A percentile compares a stretch with the other conserved stretches of the same genome.
Conservation (phyloP, 2,797 vertebrate genomes). For the Halcyon smyrnensis region DNA sequence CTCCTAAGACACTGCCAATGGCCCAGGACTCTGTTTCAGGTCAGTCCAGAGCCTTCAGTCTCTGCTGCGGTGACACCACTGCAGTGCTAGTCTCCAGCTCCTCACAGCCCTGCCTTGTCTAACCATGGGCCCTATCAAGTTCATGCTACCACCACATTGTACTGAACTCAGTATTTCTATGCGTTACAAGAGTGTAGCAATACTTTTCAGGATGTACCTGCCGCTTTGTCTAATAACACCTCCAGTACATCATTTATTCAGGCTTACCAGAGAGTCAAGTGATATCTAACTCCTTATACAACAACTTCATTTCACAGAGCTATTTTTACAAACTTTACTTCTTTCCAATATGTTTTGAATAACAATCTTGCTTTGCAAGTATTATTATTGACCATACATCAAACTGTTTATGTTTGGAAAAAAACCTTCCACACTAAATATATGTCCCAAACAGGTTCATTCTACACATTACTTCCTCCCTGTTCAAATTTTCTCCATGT, state of each 20-base stretch:
- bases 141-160: not conserved
- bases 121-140: accelerated
- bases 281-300: not conserved
- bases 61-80: not conserved
- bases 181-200: not conserved
- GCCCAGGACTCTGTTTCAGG: not conserved
- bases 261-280: not conserved
- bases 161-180: not conserved
- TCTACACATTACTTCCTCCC: not conserved
- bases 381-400: not conserved
- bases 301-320: not conserved
- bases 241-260: not conserved
- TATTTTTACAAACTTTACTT: not conserved
- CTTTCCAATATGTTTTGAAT: not conserved
- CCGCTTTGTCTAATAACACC: not conserved
- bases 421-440: not conserved
- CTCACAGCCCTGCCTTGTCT: not conserved
- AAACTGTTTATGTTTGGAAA: not conserved
- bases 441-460: not conserved
- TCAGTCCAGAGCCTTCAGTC: not conserved
- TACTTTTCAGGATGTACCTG: not conserved
- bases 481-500: not conserved
- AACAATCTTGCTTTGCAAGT: not conserved
- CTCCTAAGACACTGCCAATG: not conserved
- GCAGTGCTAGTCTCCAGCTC: not conserved